Evolutionary conservation across 2,797 vertebrate genomes (phyloP), one percentile per base, ranked within the genome.

Genomic region (Ataeniobius toweri): DNA sequence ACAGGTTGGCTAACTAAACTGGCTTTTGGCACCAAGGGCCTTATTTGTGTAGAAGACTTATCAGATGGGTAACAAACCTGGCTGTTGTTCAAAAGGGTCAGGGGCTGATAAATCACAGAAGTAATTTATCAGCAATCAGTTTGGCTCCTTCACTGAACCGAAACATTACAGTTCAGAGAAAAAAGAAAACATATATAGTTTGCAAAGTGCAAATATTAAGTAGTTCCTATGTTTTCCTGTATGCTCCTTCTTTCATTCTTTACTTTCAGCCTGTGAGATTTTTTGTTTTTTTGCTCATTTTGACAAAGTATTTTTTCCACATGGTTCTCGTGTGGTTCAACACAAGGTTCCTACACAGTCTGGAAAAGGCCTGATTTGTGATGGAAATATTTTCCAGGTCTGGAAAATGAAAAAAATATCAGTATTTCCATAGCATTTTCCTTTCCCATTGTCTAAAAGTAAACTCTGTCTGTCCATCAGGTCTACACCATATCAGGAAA

Each of bases 1-100:
- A 44, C 85, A 85, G 82, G 86, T 86, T 78, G 84, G 86, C 86
- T 89, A 86, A 90, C 81, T 78, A 78, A 80, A 70, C 86, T 56
- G 83, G 83, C 82, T 85, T 81, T 75, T 75, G 83, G 83, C 85
- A 80, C 74, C 48, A 5, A 75, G 87, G 82, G 59, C 70, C 76
- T 84, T 80, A 53, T 90, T 85, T 83, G 69, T 76, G 80, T 81
- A 76, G 70, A 58, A 56, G 39, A 63, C 63, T 53, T 22, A 79
- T 63, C 39, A 2, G 24, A 22, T 22, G 65, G 74, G 76, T 84
- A 86, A 83, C 75, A 48, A 85, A 82, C 70, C 76, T 22, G 5
- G 63, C 77, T 24, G 79, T 48, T 72, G 79, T 80, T 87, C 85
- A 81, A 76, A 74, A 9, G 84, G 72, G 63, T 48, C 79, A 41